A percentile compares a stretch with the other conserved stretches of the same genome.
These are phyloP conservation scores for Thinocorus orbignyianus DNA, from an alignment of 2,113 vertebrate species.

Conservation along the genomic window DNA sequence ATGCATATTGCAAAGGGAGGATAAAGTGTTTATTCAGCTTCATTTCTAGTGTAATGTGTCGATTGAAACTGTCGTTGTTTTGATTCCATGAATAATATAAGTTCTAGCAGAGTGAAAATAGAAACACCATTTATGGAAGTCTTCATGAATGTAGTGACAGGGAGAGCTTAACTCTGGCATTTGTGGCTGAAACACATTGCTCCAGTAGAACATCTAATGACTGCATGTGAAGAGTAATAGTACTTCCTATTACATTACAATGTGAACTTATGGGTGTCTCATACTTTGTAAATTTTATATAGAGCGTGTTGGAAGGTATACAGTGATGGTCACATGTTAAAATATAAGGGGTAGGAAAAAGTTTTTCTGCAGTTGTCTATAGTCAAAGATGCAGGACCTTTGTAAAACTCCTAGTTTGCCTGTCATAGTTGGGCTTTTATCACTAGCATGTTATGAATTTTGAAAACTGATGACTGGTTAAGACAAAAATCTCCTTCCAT, in stretches of 20 bases:
- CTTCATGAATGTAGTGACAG: background rate
- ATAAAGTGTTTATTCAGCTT: conserved; percentile 7
- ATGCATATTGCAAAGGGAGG: background rate
- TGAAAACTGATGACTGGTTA: background rate
- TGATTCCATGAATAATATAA: background rate
- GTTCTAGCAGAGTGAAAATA: background rate
- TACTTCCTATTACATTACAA: background rate
- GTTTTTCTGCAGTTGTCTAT: background rate
- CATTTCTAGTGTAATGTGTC: background rate
- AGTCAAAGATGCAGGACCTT: background rate
- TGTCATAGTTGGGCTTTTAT: background rate
- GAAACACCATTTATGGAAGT: background rate
- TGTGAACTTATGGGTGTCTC: background rate
- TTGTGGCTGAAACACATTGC: background rate
- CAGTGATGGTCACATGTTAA: background rate
- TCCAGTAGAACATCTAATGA: background rate
- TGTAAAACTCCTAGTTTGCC: background rate
- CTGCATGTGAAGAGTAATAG: background rate
- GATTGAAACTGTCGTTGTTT: background rate
- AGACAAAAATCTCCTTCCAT: background rate
- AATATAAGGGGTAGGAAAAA: background rate
- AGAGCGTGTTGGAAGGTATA: background rate
- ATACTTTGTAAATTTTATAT: background rate
- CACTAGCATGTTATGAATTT: background rate
- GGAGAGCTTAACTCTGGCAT: background rate